A percentile compares a stretch with the other conserved stretches of the same genome.
Conservation (phyloP, 2,888 invertebrate genomes). For the Danaus chrysippus region DNA sequence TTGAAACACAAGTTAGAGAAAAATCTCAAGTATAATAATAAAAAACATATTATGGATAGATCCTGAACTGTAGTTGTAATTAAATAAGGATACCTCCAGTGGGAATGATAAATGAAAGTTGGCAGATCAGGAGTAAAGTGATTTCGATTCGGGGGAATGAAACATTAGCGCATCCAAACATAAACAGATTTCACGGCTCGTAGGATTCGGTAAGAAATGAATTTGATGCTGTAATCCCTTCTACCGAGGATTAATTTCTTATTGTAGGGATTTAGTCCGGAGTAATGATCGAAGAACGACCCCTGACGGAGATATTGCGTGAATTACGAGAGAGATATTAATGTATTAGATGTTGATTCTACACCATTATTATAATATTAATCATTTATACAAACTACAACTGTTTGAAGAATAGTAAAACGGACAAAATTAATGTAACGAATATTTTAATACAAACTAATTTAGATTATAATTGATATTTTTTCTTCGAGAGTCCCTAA, state of each 20-base stretch:
- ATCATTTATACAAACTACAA: no score
- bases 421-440: no score
- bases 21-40: no score
- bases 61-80: no score
- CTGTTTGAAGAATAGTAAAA: no score
- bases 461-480: no score
- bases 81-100: no score
- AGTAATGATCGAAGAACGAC: slow-evolving; percentile 37
- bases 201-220: slow-evolving; percentile 50
- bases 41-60: no score
- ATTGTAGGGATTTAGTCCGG: slow-evolving; percentile 39
- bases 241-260: slow-evolving; percentile 52
- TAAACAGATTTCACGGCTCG: slow-evolving; percentile 30
- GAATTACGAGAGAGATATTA: slow-evolving; percentile 4
- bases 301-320: not conserved
- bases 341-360: not conserved
- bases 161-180: slow-evolving; percentile 34
- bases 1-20: no score
- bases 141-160: not conserved
- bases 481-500: no score
- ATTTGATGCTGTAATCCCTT: slow-evolving; percentile 50
- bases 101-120: not conserved
- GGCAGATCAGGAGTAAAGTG: not conserved
- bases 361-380: slow-evolving; percentile 10
- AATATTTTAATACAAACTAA: no score